Evolutionary conservation across 2,113 vertebrate species (phyloP).

Genomic region (Dissostichus mawsoni): DNA sequence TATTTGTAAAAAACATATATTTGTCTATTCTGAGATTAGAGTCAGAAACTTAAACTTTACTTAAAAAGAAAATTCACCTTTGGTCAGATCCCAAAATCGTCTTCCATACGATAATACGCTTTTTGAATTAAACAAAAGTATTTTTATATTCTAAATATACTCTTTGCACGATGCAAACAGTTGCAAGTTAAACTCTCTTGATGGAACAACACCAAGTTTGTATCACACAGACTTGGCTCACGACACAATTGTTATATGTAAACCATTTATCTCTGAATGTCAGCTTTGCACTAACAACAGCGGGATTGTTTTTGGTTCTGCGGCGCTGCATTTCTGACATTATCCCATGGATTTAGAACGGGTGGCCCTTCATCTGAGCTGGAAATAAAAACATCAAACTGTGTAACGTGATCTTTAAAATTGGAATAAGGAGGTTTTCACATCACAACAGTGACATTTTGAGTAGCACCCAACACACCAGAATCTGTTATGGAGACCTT

Average conservation of each 20-base stretch:
- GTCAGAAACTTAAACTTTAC: no score
- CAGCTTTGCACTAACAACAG: slow-evolving; percentile 11
- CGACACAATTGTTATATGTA: background rate
- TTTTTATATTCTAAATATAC: background rate
- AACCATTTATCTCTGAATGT: background rate
- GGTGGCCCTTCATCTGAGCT: background rate
- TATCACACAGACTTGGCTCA: background rate
- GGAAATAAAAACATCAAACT: slow-evolving; percentile 40
- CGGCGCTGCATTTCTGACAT: slow-evolving; percentile 2
- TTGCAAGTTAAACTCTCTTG: background rate
- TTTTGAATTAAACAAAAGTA: no score
- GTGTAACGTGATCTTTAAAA: slow-evolving; percentile 30
- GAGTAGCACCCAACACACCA: slow-evolving; percentile 37
- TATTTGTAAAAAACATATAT: no score
- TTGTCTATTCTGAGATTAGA: no score
- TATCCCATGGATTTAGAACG: background rate
- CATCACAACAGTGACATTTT: slow-evolving; percentile 33
- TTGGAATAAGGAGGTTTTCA: slow-evolving; percentile 23
- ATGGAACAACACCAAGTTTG: background rate
- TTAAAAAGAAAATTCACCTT: no score
- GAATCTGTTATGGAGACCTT: slow-evolving; percentile 59
- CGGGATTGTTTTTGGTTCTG: background rate
- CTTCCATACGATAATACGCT: no score
- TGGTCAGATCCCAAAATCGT: no score
- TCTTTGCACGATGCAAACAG: slow-evolving; percentile 17